These are phyloP conservation scores for Tetragonula clypearis DNA, from an alignment of 1,140 invertebrate genomes.

Conservation along the genomic window DNA sequence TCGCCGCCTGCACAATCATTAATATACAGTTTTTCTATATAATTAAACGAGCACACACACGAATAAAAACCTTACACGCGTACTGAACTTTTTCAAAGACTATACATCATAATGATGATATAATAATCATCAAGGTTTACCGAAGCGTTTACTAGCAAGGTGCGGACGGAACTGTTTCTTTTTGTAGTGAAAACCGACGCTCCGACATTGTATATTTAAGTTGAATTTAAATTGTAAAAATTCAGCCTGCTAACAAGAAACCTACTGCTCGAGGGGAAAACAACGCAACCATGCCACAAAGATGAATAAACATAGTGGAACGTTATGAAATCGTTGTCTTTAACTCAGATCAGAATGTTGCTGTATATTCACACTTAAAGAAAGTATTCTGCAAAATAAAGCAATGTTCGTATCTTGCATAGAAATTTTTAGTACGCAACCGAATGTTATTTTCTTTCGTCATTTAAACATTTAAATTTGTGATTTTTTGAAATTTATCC, in stretches of 20 bases:
- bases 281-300: not conserved
- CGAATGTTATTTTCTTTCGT: not conserved
- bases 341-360: not conserved
- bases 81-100: not conserved
- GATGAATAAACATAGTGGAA: conserved; percentile 32
- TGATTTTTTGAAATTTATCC: not conserved
- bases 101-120: conserved; percentile 13
- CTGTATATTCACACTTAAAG: not conserved
- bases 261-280: conserved; percentile 2
- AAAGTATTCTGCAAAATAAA: conserved; percentile 26
- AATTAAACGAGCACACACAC: conserved; percentile 7
- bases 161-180: conserved; percentile 3
- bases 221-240: conserved; percentile 34
- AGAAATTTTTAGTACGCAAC: not conserved
- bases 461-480: not conserved
- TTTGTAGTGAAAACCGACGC: not conserved
- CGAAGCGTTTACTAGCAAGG: not conserved
- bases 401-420: not conserved
- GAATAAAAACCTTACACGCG: not conserved
- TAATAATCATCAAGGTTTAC: conserved; percentile 25
- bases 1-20: conserved; percentile 33
- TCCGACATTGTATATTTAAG: conserved; percentile 5
- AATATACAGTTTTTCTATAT: conserved; percentile 30
- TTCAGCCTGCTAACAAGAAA: conserved; percentile 22
- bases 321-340: conserved; percentile 22